Conservation (phyloP, 2,888 invertebrate species). For the Sympetrum striolatum region DNA sequence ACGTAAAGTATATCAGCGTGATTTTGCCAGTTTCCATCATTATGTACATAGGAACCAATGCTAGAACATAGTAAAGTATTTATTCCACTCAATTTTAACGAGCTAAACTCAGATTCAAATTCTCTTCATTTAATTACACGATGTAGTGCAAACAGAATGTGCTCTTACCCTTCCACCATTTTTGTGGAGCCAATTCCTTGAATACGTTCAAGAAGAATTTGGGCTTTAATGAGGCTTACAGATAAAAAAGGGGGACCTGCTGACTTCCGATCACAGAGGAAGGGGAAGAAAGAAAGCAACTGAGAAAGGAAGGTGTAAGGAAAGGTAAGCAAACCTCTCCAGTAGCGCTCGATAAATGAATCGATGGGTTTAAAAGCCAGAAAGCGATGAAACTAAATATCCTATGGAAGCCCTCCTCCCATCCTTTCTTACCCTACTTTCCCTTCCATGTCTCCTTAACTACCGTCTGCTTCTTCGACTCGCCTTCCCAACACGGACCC, state of each 20-base stretch:
- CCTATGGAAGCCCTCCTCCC: not conserved
- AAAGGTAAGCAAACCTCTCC: not conserved
- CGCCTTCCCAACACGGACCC: not conserved
- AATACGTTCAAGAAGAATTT: not conserved
- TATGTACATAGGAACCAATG: too few species aligned
- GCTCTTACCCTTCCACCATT: too few species aligned
- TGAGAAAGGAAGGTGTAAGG: not conserved
- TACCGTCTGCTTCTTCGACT: not conserved
- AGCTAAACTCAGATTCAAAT: too few species aligned
- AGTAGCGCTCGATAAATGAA: not conserved
- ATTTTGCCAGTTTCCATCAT: too few species aligned
- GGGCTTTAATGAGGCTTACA: not conserved
- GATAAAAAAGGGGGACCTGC: not conserved
- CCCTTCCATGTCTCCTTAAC: not conserved
- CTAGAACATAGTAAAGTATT: too few species aligned
- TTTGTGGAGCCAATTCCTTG: not conserved
- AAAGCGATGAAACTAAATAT: slow-evolving; percentile 1
- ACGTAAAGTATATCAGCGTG: too few species aligned
- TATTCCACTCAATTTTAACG: too few species aligned
- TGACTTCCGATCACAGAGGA: not conserved
- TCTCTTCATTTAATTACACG: too few species aligned
- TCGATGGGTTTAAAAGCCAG: not conserved
- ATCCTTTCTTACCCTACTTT: not conserved
- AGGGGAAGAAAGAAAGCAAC: not conserved
- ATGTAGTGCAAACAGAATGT: too few species aligned